Evolutionary conservation across 2,888 invertebrate genomes (phyloP), one percentile per base, ranked within the genome.

Genomic region (Flexamia atlantica): DNA sequence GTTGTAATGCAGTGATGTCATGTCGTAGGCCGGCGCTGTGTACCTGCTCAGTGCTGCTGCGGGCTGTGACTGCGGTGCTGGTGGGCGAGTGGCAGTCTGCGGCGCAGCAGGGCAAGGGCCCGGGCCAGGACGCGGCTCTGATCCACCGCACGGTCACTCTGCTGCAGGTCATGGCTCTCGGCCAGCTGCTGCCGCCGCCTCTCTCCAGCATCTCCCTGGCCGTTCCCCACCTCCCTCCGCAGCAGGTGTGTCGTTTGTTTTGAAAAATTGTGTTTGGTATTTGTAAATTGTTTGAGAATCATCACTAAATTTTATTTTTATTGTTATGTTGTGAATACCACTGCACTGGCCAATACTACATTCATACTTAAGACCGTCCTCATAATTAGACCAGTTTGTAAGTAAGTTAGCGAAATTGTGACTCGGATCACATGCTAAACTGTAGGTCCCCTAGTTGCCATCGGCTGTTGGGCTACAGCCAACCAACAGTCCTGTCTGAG

Each of bases 101-200:
- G 90, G 88, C 90, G 90, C 87, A 89, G 76, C 87, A 87, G 80
- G 84, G 85, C 42, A 82, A 86, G 76, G 87, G 86, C 20, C 85
- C 86, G 23, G 85, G 86, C 25, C 84, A 87, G 28, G 87, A 87
- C 28, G 85, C 85, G 46, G 87, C 87, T 88, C 89, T 93, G 72
- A 89, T 92, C 87, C 89, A 90, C 42, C 91, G 92, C 46, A 94
- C 94, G 0, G 91, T 93, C 25, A 93, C 94, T 86, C 91, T 97
- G 23, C 91, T 97, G 17, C 94, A 95, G 84, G 92, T 96, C 0
- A 95, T 98, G 94, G 93, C 96, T 0, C 91, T 96, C 84, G 97
- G 97, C 0, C 97, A 97, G 89, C 90, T 98, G 82, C 90, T 98
- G 86, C 97, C 97, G 14, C 95, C 95, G 4, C 97, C 97, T 0